Evolutionary conservation across 2,797 vertebrate genomes (phyloP), one percentile per base, ranked within the genome.

Genomic region (Pangasius mekongensis): DNA sequence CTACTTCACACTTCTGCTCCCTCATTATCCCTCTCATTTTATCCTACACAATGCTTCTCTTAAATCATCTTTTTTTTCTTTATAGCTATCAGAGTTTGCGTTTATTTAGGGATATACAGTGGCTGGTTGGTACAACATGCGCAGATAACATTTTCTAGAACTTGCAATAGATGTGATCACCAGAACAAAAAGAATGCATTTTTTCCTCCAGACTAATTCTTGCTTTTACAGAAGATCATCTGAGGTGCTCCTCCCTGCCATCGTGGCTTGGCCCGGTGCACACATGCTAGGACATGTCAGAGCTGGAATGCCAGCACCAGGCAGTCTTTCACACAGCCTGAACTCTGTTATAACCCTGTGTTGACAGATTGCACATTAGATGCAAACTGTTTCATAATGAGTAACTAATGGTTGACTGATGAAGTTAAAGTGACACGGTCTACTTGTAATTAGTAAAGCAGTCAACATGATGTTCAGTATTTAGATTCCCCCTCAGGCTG

Each of bases 341-440:
- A 89, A 69, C 39, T 13, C 82, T 64, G 52, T 88, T 85, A 78
- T 62, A 87, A 84, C 74, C 84, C 84, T 49, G 84, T 88, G 86
- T 67, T 58, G 85, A 91, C 91, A 90, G 86, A 90, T 89, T 85
- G 84, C 85, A 54, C 82, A 86, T 89, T 89, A 91, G 54, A 30
- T 30, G 71, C 90, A 88, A 87, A 90, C 85, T 73, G 89, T 90
- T 90, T 88, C 84, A 84, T 89, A 91, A 89, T 89, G 88, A 91
- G 86, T 76, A 64, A 33, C 91, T 90, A 89, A 91, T 90, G 84
- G 71, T 49, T 77, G 22, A n/a, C 89, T 88, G 89, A 90, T 88
- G 83, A 88, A 69, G 87, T 89, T 86, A 87, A 88, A 88, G 85
- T 84, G 82, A 86, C 88, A 78, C 74, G 80, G 87, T 73, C 87